Evolutionary conservation across 2,113 vertebrate species (phyloP), one percentile per base, ranked within the genome.

Genomic region (Albula goreensis): DNA sequence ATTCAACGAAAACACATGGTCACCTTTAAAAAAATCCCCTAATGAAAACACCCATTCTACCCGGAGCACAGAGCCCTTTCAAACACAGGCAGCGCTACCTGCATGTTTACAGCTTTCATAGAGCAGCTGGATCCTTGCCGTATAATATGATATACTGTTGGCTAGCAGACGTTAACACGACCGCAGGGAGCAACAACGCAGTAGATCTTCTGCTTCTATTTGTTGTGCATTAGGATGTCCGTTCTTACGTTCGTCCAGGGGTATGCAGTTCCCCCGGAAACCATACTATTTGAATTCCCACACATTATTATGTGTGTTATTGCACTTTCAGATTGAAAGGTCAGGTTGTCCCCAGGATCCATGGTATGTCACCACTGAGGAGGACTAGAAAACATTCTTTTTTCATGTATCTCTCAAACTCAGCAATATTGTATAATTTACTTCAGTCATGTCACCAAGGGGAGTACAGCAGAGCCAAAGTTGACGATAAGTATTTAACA

Each of bases 71-170:
- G 53, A 49, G 57, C 74, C 52, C 50, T 15, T 9, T 10, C n/a
- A 78, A 56, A 57, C 5, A 66, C n/a, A 51, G 25, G 50, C 1
- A 9, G 52, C 3, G 12, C 49, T 78, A 56, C 77, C 79, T 74
- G 56, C 49, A 83, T 80, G 83, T 89, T 90, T 88, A 87, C 86
- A 86, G 80, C 87, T 84, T 60, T 84, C 74, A 86, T 89, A 90
- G 87, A 89, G 86, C 90, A 87, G 89, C 87, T 88, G 90, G 86
- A 56, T 49, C 25, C 74, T 81, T 87, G 79, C 78, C 86, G 77
- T 86, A 60, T 87, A 85, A 85, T 82, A 81, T 87, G 85, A 89
- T 81, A 87, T 88, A 84, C 74, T 51, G 60, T 84, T 81, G 87
- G 31, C 66, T 88, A 85, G 85, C 66, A 63, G 70, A 53, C 85